Base-by-base conservation (phyloP, 2,797 vertebrate genomes). In the Cheirogaleus major region DNA sequence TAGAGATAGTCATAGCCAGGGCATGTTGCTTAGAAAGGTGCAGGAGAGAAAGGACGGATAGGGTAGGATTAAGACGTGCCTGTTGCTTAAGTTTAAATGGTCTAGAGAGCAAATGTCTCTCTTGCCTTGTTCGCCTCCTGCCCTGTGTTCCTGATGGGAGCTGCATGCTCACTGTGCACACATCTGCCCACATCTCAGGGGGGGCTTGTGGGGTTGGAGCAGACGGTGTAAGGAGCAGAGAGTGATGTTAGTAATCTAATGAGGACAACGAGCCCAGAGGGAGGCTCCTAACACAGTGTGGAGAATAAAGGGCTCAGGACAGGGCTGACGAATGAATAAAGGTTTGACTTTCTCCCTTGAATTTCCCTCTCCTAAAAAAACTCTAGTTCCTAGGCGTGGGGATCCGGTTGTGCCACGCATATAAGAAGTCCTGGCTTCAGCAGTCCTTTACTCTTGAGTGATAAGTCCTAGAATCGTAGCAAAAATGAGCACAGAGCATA, bases 141-240 rank as follows among this genome's bases (percentile, higher is more conserved):
- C 32, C 32, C 63, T 1, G 7, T 18, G 63, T 30, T 15, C 30
- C 61, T 4, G 7, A n/a, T 65, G 15, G 55, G 59, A 57, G 30
- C 13, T 8, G 32, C 9, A 41, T 30, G 8, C 7, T 45, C 10
- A 17, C 20, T 14, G 2, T 41, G n/a, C 10, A 4, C 4, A 0
- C 10, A 17, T 23, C 45, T 8, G 5, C 0, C 0, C 1, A 2
- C 1, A 7, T 22, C 30, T 6, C 17, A 38, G 38, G 48, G 50
- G 61, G 17, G 38, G 4, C 2, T 30, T 35, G 59, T 20, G 41
- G 43, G 43, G 18, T 70, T 3, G 12, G 57, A 27, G 59, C 25
- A n/a, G 70, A 27, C 11, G 17, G 38, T 48, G n/a, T 63, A 67
- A 73, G 57, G 69, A 81, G 17, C 27, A 35, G 48, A 48, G 12